Base-by-base conservation (phyloP, 2,888 invertebrate species). In the Pristionchus mayeri region DNA sequence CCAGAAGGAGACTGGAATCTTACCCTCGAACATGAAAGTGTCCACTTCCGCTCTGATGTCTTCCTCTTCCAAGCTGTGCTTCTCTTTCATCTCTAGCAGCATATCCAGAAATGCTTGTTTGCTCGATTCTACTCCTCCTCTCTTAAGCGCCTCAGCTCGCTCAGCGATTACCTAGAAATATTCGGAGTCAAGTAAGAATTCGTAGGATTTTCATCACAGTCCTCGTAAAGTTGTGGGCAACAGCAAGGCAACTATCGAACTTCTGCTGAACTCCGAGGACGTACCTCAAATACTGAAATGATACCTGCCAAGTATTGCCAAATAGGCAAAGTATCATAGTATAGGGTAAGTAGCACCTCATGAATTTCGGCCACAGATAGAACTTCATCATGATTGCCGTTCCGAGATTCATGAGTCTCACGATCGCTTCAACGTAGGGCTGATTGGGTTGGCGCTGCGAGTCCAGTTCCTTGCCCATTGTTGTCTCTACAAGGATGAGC, bases 401-500 rank as follows among this genome's bases (percentile, higher is more conserved):
- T 34, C 80, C 80, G 13, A 80, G 27, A n/a, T n/a, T 80, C 80
- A 80, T 80, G 40, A 80, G 57, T 34, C 34, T 57, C 0, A 52
- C 80, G 16, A 80, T 80, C 2, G 80, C 80, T 18, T 52, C 57
- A 16, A 80, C 57, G 18, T 80, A 80, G 7, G 80, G 80, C 27
- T 80, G 80, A 37, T 80, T 37, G 2, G 80, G 80, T 30, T 52
- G 37, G 3, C 37, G 57, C 21, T 80, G 80, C 7, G 80, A 80
- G 24, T 57, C 57, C n/a, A 80, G n/a, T 18, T 80, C 80, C 40
- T 80, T 80, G 9, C 80, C 80, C 80, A 80, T 80, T 40, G 80
- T 44, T 21, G 80, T 57, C 71, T 71, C 71, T 71, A 30, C 30
- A 34, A 16, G 2, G 18, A 18, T 37, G 40, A 44, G 4, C 21